These are phyloP conservation scores for Gallinago stenura DNA, from an alignment of 2,797 vertebrate genomes.

Conservation along the genomic window DNA sequence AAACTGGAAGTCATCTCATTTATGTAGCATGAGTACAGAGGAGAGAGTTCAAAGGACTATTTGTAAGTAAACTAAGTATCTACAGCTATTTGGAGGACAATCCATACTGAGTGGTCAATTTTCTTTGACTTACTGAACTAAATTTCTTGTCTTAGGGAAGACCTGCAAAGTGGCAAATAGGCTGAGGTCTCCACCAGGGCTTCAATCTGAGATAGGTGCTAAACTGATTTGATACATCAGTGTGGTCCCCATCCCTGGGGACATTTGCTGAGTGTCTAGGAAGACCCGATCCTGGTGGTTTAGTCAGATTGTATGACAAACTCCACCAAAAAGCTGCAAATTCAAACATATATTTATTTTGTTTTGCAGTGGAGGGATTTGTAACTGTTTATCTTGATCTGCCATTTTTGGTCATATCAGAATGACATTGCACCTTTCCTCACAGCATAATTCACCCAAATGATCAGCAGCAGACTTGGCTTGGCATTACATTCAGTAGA, in stretches of 20 bases:
- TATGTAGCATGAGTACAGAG: accelerated
- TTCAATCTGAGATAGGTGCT: neutral
- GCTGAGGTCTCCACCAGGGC: neutral
- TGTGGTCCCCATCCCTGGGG: neutral
- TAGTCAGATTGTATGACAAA: neutral
- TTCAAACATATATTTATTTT: neutral
- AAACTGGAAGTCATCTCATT: neutral
- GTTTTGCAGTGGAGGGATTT: neutral
- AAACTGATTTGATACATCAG: neutral
- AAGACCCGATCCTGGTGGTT: neutral
- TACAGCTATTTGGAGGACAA: neutral
- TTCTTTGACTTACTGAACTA: neutral
- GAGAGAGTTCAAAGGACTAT: neutral
- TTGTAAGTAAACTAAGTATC: neutral
- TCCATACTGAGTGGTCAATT: neutral
- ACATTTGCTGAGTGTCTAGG: neutral
- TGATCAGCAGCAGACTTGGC: neutral
- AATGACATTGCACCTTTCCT: neutral
- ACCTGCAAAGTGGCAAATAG: neutral
- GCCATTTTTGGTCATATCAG: neutral
- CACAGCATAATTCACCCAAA: neutral
- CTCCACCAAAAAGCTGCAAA: neutral
- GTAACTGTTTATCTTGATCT: neutral
- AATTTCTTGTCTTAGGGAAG: neutral
- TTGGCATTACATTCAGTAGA: neutral